Base-by-base conservation (phyloP, 2,888 invertebrate genomes). In the Acholoe squamosa region DNA sequence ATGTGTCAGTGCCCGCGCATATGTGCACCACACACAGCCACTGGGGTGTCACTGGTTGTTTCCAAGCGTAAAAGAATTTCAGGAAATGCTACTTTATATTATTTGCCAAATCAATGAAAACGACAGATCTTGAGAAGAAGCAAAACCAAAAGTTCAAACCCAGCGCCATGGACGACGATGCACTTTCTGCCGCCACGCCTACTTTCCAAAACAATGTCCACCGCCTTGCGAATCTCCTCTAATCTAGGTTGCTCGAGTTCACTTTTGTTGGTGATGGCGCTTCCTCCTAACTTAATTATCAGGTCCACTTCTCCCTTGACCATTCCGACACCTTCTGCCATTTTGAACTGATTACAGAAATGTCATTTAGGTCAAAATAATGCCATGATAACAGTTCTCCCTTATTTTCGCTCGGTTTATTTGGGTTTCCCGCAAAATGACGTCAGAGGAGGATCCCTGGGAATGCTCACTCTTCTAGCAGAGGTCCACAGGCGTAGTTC, bases 161-260 rank as follows among this genome's bases (percentile, higher is more conserved):
- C 94, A 61, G 94, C 94, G 12, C 94, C 94, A 91, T 94, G 94
- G 1, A 94, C 94, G 89, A 94, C 92, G 10, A 94, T 91, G 90
- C 93, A 93, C 0, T 89, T 92, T 16, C 92, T 84, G 16, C 91
- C 91, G 0, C 88, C 86, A 0, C 93, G 89, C n/a, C 88, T n/a
- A 88, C 93, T 93, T 31, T 86, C n/a, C 34, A 90, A 91, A 0
- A 94, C 86, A 51, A 93, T 71, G 22, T 91, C 77, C 22, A 92
- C 92, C 12, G 93, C 93, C 16, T 76, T 71, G 3, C 76, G 14
- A 33, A 94, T 90, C 33, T 89, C 91, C 0, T 91, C 92, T 7
- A 89, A 84, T 31, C 91, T 92, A 12, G 93, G 33, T 25, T 93
- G 93, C 89, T 94, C 94, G 10, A 94, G 84, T 25, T 84, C 34